Evolutionary conservation across 2,113 vertebrate genomes (phyloP), one percentile per base, ranked within the genome.

Genomic region (Chloebia gouldiae): DNA sequence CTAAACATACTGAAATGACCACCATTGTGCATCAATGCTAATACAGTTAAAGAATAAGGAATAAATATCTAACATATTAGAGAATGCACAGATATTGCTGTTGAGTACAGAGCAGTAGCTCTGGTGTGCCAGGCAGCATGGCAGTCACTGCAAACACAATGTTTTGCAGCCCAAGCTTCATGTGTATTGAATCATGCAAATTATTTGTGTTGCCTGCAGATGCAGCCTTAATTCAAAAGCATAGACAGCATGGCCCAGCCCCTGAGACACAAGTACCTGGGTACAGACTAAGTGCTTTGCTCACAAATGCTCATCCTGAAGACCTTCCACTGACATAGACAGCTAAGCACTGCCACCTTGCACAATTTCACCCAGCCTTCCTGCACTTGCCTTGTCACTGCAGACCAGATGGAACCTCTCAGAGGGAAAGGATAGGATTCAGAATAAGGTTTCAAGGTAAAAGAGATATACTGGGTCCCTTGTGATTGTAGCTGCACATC

Each of bases 201-300:
- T 72, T 60, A 47, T 45, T 78, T 70, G 50, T 1, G 2, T 15
- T 82, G n/a, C n/a, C 70, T 90, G 65, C 66, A 88, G 71, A 79
- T 53, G 45, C 61, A 94, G 40, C 44, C 37, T 76, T 56, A n/a
- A 88, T 60, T 81, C 70, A 76, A 79, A 91, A 68, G 19, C 2
- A 1, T 2, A 68, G 53, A 23, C 5, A 19, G 21, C 7, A 25
- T 11, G 18, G 75, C 31, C 31, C 60, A 64, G 37, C 33, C 40
- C 25, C 40, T 31, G 21, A 15, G 22, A 0, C 0, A 64, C 69
- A 44, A 31, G 53, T 47, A 71, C 31, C 23, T 68, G 23, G 20
- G 18, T 24, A 33, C 35, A 64, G 22, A 33, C 49, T 24, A 56
- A 81, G n/a, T 37, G 44, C 20, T 60, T 79, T 2, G 2, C 30